phyloP scores from a whole-genome alignment of 1,140 invertebrate species.

The Bombus consobrinus region DNA sequence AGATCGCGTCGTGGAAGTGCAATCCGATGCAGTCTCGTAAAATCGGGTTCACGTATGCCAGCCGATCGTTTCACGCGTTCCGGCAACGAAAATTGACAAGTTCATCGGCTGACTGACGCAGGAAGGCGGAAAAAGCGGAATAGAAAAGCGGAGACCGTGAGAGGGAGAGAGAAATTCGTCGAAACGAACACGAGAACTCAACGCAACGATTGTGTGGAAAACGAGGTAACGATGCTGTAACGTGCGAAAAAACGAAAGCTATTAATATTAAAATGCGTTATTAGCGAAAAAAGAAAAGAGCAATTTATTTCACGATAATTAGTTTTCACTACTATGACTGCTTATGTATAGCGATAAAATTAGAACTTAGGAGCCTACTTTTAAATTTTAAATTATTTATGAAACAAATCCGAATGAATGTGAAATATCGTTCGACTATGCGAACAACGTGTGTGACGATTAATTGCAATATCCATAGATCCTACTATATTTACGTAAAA shows the following conservation, averaged over 20 bases:
- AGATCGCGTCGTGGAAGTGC: slow-evolving; percentile 36
- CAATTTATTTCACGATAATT: background rate
- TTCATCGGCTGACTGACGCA: slow-evolving; percentile 30
- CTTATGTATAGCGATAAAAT: too few relatives aligned
- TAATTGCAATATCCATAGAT: too few relatives aligned
- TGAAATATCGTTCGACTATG: too few relatives aligned
- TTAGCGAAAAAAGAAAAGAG: background rate
- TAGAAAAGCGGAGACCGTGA: too few relatives aligned
- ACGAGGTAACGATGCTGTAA: background rate
- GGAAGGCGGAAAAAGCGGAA: slow-evolving; percentile 1
- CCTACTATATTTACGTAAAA: too few relatives aligned
- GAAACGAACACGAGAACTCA: background rate
- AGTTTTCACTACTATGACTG: too few relatives aligned
- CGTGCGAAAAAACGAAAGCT: background rate
- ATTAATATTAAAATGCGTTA: background rate
- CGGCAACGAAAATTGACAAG: slow-evolving; percentile 47
- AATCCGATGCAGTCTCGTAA: slow-evolving; percentile 49
- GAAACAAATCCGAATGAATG: too few relatives aligned
- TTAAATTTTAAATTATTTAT: too few relatives aligned
- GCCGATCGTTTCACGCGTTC: slow-evolving; percentile 23
- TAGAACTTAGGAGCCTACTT: too few relatives aligned
- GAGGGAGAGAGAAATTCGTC: background rate
- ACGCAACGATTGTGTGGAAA: background rate
- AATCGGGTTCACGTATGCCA: slow-evolving; percentile 39
- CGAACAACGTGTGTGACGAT: too few relatives aligned